These are phyloP conservation scores for Catharus bicknelli DNA, from an alignment of 2,113 vertebrate species.

Conservation along the genomic window DNA sequence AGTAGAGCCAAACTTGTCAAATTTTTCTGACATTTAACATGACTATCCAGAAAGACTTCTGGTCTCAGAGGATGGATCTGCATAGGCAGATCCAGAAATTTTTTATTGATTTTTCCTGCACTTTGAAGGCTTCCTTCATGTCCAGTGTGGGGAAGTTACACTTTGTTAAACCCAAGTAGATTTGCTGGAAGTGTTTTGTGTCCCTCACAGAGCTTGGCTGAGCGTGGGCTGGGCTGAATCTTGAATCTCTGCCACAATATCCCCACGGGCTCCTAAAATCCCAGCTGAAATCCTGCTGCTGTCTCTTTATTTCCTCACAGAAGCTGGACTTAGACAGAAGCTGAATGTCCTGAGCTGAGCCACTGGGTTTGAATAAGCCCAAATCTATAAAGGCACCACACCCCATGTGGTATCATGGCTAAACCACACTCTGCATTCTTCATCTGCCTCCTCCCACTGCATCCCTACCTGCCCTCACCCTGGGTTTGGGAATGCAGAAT, in stretches of 20 bases:
- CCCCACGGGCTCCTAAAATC: neutral
- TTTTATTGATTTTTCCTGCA: neutral
- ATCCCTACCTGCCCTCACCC: rapidly evolving
- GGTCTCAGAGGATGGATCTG: neutral
- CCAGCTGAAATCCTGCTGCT: neutral
- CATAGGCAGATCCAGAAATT: neutral
- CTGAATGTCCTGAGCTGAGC: neutral
- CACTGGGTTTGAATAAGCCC: neutral
- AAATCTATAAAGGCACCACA: neutral
- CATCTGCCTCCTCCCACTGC: too few relatives aligned
- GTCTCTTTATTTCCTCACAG: neutral
- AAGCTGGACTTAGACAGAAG: neutral
- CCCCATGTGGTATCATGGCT: rapidly evolving
- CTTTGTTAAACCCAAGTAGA: neutral
- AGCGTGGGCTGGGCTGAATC: rapidly evolving
- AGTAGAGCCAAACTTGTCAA: neutral
- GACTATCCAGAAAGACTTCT: neutral
- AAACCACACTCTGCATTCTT: neutral
- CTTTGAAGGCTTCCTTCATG: neutral
- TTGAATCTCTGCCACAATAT: rapidly evolving
- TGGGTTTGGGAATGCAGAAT: neutral
- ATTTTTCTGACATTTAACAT: neutral
- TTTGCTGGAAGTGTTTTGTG: neutral
- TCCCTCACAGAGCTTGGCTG: neutral
- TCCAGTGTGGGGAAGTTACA: neutral